Conservation (phyloP, 2,113 vertebrate genomes). For the Ptilonorhynchus violaceus region DNA sequence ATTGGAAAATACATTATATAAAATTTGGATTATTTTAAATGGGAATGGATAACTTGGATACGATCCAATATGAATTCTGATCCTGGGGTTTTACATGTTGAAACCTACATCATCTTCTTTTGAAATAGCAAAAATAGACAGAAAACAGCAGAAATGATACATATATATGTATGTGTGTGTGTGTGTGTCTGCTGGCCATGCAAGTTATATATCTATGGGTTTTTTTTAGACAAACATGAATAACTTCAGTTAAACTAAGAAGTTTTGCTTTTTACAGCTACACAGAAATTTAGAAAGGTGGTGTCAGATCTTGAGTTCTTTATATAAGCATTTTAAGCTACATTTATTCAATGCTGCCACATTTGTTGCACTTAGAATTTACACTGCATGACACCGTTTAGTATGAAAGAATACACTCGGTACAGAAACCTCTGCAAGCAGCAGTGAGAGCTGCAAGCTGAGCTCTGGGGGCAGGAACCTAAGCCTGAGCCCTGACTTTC, state of each 20-base stretch:
- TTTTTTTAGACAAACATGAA: background rate
- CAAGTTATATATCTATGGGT: background rate
- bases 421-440: background rate
- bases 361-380: background rate
- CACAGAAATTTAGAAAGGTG: background rate
- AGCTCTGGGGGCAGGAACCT: background rate
- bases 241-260: background rate
- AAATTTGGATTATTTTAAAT: background rate
- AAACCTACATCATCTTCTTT: background rate
- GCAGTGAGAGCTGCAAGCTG: background rate
- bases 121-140: background rate
- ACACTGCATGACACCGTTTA: background rate
- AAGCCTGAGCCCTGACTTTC: background rate
- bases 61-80: background rate
- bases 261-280: background rate
- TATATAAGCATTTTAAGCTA: background rate
- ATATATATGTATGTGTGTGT: no score
- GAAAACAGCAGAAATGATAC: background rate
- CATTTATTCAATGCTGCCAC: background rate
- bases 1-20: background rate
- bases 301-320: background rate
- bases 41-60: background rate
- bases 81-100: background rate
- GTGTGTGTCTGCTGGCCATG: background rate
- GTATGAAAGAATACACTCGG: background rate